Percentiles rank a stretch among this genome's conserved stretches.
These are phyloP conservation scores for Sebastes oblongus DNA, from an alignment of 2,797 vertebrate genomes.

Conservation along the genomic window DNA sequence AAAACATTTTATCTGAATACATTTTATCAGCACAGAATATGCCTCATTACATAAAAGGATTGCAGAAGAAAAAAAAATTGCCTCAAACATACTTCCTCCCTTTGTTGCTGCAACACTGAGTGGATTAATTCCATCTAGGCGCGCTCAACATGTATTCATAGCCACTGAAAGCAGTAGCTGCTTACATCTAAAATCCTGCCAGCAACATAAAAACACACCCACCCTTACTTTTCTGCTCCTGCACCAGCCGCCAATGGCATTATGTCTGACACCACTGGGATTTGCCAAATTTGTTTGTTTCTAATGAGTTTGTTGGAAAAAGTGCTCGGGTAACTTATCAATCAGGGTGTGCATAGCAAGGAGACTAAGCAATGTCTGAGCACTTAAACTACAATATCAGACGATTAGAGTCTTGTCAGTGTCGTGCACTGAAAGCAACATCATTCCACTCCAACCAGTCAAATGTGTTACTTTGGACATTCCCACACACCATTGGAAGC, in stretches of 20 bases:
- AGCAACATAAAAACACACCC: constrained; percentile 66
- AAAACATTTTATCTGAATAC: constrained; percentile 9
- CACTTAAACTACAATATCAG: constrained; percentile 28
- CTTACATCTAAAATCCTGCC: constrained; percentile 69
- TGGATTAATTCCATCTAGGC: constrained; percentile 64
- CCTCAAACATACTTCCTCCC: constrained; percentile 21
- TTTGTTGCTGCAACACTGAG: constrained; percentile 57
- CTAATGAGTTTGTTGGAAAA: constrained; percentile 54
- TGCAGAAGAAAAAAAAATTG: background rate
- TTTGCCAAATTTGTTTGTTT: constrained; percentile 61
- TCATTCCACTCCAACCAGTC: background rate
- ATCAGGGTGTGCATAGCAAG: constrained; percentile 26
- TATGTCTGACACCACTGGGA: constrained; percentile 50
- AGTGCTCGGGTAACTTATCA: constrained; percentile 39
- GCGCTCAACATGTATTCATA: constrained; percentile 55
- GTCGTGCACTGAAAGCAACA: background rate
- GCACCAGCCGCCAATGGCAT: constrained; percentile 52
- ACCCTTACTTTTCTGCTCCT: constrained; percentile 54
- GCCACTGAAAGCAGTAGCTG: constrained; percentile 51
- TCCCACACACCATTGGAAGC: background rate
- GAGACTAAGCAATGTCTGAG: background rate
- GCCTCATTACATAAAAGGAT: constrained; percentile 40
- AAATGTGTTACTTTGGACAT: constrained; percentile 19
- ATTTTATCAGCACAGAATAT: constrained; percentile 19
- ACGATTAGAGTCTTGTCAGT: constrained; percentile 18